Evolutionary conservation across 2,113 vertebrate genomes (phyloP), one percentile per base, ranked within the genome.

Genomic region (Tamias sibiricus): DNA sequence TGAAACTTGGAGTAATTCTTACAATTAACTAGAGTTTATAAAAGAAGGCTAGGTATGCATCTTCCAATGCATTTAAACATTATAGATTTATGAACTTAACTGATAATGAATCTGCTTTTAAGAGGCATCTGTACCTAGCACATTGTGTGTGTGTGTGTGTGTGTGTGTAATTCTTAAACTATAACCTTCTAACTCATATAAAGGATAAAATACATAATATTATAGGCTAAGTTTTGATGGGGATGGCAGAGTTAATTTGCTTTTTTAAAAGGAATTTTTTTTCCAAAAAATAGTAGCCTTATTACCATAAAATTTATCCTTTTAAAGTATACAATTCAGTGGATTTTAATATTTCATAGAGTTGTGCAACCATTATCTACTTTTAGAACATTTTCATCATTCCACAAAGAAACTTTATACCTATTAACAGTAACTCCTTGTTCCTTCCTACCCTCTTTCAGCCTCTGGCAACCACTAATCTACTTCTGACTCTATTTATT

Each of bases 321-420:
- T 95, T 88, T n/a, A 77, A 87, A 84, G 68, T 91, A 69, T n/a
- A 52, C 12, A 91, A 44, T n/a, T 91, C 69, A 76, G 59, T 52
- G 28, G 42, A 32, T 77, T 94, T 95, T 89, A 76, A 76, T 59
- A 94, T 93, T 94, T 95, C 42, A 82, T 64, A 59, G 44, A 88
- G 47, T 77, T 93, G 71, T 85, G 40, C n/a, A 74, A 84, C 59
- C 62, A 32, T 59, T 17, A 54, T 85, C 54, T 80, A 81, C 71
- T 88, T 75, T 76, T 81, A 82, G 90, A 88, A 85, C 26, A 86
- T 95, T 91, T 86, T 96, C 42, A 75, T 75, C 71, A 75, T 69
- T 20, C 44, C 40, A 24, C 2, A 28, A 52, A 83, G 47, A 90
- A 95, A 87, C 20, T 40, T 32, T 37, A 40, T n/a, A 52, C 49